Evolutionary conservation across 2,888 invertebrate species (phyloP), one percentile per base, ranked within the genome.

Genomic region (Agapostemon virescens): DNA sequence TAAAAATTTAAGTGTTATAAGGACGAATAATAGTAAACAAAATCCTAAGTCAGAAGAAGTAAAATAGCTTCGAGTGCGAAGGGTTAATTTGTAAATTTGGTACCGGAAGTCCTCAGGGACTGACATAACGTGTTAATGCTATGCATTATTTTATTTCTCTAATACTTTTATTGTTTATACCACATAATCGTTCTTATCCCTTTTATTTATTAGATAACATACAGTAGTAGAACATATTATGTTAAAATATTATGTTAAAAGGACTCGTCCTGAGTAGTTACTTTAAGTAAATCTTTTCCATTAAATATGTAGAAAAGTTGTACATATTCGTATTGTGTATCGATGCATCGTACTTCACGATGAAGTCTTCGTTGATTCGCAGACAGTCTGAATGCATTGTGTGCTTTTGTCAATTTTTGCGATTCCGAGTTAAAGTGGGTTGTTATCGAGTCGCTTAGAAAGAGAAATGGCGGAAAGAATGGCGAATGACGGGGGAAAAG

Each of bases 371-470:
- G n/a, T 45, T 33, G 71, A 63, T 45, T 71, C 71, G 42, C 33
- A 23, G 63, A 71, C 61, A 36, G 58, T 17, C 61, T 45, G 67
- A 74, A 55, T 42, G 26, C 23, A 23, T 38, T 30, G 67, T 49
- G 26, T 49, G 63, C 42, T 69, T 72, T 49, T 13, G 33, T 76
- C 71, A 30, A 38, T 67, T 68, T 69, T 52, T 70, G 61, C 66
- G 30, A 70, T 61, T 61, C 42, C 66, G 36, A 64, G n/a, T 33
- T 42, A 82, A 77, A 78, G 61, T 66, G 84, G 76, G 74, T 84
- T 76, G 81, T 81, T 83, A 81, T 85, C 83, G 78, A 76, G 70
- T 74, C 75, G 74, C 52, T 82, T 71, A 78, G 73, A 64, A 69
- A 80, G 83, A 74, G 72, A 83, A 70, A 71, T 74, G 72, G 68